Conservation (phyloP, 2,113 vertebrate species). For the Oenanthe oenanthe region DNA sequence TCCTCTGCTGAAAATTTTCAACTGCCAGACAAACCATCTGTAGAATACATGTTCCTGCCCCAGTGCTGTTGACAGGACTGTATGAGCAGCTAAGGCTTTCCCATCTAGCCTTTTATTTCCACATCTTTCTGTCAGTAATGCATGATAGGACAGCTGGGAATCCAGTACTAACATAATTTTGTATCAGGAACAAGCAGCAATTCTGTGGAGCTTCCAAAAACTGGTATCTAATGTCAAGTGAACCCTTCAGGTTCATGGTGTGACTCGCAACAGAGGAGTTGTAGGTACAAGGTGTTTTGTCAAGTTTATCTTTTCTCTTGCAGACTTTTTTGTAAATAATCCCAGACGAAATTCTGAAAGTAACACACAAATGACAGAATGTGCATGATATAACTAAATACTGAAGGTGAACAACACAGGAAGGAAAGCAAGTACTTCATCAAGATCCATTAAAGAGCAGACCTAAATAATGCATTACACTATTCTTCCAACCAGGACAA, state of each 20-base stretch:
- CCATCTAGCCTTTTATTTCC: neutral
- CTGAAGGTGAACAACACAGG: neutral
- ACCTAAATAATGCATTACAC: neutral
- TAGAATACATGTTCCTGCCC: rapidly evolving
- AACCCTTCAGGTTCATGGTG: neutral
- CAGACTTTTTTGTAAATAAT: neutral
- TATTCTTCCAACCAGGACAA: neutral
- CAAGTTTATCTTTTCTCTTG: neutral
- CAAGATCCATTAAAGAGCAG: neutral
- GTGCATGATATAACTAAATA: neutral
- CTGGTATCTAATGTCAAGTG: rapidly evolving
- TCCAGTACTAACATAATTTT: neutral
- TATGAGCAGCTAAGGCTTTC: neutral
- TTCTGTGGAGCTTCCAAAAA: neutral
- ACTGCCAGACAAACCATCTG: neutral
- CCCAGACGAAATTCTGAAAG: neutral
- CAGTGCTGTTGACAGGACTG: neutral
- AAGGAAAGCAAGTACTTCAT: neutral
- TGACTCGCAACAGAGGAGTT: neutral
- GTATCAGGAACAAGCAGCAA: neutral
- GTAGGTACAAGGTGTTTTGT: neutral
- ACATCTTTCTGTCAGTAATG: neutral
- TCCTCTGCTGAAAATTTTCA: neutral
- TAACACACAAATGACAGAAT: neutral
- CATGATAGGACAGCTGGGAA: neutral